phyloP scores from a whole-genome alignment of 1,140 invertebrate genomes.

The Ericerus pela region DNA sequence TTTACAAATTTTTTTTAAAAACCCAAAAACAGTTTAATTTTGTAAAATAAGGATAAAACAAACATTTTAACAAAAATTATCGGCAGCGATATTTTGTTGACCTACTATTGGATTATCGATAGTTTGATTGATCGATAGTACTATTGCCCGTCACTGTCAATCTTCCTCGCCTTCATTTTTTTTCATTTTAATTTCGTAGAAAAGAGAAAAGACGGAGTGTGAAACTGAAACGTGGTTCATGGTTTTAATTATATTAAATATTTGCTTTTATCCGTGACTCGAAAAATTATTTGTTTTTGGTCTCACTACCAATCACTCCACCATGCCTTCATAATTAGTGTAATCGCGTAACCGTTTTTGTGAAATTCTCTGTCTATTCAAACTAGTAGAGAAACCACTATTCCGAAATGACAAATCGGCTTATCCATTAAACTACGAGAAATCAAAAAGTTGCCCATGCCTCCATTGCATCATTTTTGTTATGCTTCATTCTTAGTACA shows the following conservation, averaged over 20 bases:
- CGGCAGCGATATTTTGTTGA: no score
- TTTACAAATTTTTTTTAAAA: no score
- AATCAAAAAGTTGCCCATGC: constrained; percentile 1
- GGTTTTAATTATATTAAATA: background rate
- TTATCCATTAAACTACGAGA: background rate
- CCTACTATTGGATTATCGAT: no score
- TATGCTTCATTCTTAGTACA: background rate
- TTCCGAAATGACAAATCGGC: constrained; percentile 4
- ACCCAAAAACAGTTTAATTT: no score
- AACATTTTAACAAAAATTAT: no score
- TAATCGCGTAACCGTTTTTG: background rate
- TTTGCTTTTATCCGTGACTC: background rate
- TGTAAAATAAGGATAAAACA: no score
- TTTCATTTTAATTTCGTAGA: no score
- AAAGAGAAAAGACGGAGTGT: no score
- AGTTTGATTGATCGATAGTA: no score
- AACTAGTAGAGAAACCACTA: background rate
- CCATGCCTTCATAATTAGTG: background rate
- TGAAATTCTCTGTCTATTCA: background rate
- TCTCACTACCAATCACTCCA: background rate
- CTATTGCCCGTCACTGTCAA: no score
- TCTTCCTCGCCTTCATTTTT: no score
- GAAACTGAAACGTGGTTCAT: constrained; percentile 9
- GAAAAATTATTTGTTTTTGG: background rate
- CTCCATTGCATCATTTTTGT: constrained; percentile 1